These are phyloP conservation scores for Tupaia chinensis DNA, from an alignment of 2,113 vertebrate species.

Conservation along the genomic window DNA sequence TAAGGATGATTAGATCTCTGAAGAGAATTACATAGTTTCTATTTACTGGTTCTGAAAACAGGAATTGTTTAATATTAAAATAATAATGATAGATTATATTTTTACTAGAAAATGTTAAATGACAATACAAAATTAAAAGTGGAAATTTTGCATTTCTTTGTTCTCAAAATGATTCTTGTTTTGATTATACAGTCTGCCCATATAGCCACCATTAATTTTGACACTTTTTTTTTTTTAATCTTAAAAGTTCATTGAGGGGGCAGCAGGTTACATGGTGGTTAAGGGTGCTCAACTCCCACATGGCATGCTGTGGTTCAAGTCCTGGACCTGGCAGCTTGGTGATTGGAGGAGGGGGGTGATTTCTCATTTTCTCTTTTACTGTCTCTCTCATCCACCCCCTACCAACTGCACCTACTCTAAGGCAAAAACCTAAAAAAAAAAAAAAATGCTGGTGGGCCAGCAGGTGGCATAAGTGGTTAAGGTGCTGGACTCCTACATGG, in stretches of 20 bases:
- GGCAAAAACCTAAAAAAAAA: no score
- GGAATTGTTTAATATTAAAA: conserved; percentile 6
- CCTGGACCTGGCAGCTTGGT: no score
- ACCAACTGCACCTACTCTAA: no score
- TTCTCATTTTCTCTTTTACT: no score
- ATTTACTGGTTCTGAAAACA: not conserved
- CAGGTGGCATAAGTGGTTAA: no score
- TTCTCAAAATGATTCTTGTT: not conserved
- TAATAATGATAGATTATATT: not conserved
- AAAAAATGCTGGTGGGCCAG: no score
- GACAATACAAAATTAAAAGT: not conserved
- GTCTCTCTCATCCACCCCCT: no score
- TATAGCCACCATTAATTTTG: not conserved
- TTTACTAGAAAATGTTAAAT: conserved; percentile 17
- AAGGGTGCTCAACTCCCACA: no score
- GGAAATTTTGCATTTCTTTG: conserved; percentile 35
- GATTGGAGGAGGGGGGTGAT: no score
- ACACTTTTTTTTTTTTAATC: not conserved
- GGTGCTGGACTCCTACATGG: no score
- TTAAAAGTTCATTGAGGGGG: not conserved
- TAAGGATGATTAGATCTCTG: not conserved
- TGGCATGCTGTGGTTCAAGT: no score
- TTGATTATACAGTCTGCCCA: not conserved
- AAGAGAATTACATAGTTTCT: not conserved
- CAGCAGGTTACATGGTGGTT: no score